These are phyloP conservation scores for Scrobipalpa atriplicella DNA, from an alignment of 2,888 invertebrate species.

Conservation along the genomic window DNA sequence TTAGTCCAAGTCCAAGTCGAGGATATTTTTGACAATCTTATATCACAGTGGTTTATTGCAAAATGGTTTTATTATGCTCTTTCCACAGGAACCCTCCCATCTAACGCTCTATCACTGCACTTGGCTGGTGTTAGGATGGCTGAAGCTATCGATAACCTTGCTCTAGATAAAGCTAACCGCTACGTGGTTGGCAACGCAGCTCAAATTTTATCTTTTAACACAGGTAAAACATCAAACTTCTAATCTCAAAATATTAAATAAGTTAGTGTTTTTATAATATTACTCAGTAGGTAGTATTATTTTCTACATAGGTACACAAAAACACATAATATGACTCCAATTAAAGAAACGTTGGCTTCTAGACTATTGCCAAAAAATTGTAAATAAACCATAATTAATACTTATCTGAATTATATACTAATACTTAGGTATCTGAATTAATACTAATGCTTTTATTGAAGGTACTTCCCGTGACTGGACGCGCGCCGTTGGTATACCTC, in stretches of 20 bases:
- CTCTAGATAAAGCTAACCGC: conserved; percentile 59
- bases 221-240: conserved; percentile 66
- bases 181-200: conserved; percentile 84
- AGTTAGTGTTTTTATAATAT: background rate
- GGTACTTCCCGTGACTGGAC: conserved; percentile 89
- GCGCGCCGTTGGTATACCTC: conserved; percentile 79
- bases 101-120: conserved; percentile 75
- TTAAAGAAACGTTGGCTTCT: no score
- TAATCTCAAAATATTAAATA: background rate
- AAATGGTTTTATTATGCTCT: no score
- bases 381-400: no score
- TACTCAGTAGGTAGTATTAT: no score
- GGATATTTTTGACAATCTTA: background rate
- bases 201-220: conserved; percentile 80
- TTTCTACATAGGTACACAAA: no score
- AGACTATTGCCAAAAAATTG: no score
- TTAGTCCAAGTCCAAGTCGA: no score
- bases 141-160: conserved; percentile 67
- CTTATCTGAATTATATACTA: no score
- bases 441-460: background rate
- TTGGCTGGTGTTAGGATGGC: conserved; percentile 68
- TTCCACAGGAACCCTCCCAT: conserved; percentile 70
- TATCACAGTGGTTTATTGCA: no score
- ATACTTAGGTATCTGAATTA: no score
- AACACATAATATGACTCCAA: no score